Conservation (phyloP, 2,888 invertebrate genomes). For the Agrochola lychnidis region DNA sequence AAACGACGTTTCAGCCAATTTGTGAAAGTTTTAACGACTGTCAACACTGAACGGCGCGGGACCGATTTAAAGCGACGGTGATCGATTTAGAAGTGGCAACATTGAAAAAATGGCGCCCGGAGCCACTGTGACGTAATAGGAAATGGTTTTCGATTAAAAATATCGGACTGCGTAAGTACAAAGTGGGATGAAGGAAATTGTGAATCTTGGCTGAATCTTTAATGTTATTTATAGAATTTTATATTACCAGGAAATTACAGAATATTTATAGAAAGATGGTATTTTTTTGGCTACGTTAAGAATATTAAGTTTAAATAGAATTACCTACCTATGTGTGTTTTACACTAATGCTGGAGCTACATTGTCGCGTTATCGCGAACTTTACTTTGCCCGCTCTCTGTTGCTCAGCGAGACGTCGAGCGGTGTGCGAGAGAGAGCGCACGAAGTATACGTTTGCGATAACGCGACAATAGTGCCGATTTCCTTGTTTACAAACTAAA, state of each 20-base stretch:
- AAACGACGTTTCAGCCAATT: slow-evolving; percentile 81
- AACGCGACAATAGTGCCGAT: too few relatives aligned
- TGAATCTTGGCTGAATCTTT: slow-evolving; percentile 19
- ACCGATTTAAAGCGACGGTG: slow-evolving; percentile 67
- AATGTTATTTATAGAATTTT: slow-evolving; percentile 11
- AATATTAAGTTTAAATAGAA: not conserved
- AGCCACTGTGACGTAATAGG: slow-evolving; percentile 50
- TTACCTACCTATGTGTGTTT: not conserved
- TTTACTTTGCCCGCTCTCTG: too few relatives aligned
- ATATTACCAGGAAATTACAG: not conserved
- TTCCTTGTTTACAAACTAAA: too few relatives aligned
- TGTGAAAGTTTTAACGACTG: slow-evolving; percentile 84
- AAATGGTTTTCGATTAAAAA: slow-evolving; percentile 55
- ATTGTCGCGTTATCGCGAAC: too few relatives aligned
- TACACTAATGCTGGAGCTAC: not conserved
- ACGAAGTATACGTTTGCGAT: too few relatives aligned
- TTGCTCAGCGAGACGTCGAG: too few relatives aligned
- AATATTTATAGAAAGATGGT: not conserved
- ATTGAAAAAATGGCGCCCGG: slow-evolving; percentile 57
- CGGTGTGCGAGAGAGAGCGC: too few relatives aligned
- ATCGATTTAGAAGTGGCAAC: slow-evolving; percentile 67
- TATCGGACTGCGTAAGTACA: slow-evolving; percentile 29
- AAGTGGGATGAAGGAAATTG: slow-evolving; percentile 31
- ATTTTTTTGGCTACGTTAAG: not conserved
- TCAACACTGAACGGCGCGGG: slow-evolving; percentile 69